Percentiles rank a stretch among this genome's conserved stretches.
Conservation (phyloP, 2,888 invertebrate genomes). For the Leptopterna dolabrata region DNA sequence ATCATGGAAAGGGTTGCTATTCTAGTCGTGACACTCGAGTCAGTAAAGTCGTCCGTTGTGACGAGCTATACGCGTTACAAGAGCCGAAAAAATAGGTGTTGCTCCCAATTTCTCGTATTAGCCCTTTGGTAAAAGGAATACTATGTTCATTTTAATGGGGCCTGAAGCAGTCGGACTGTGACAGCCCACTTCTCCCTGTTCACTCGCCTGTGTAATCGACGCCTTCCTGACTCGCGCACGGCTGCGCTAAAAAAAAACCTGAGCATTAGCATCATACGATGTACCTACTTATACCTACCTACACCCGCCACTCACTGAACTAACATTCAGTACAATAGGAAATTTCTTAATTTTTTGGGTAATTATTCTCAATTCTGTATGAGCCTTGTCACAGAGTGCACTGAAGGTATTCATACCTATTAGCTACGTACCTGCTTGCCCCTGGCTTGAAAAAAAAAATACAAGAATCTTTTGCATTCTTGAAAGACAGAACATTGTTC, state of each 20-base stretch:
- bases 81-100: not conserved
- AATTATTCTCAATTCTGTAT: too few species aligned
- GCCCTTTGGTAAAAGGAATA: not conserved
- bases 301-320: not conserved
- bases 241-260: not conserved
- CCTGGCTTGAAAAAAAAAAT: too few species aligned
- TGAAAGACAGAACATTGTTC: too few species aligned
- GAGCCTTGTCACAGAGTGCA: too few species aligned
- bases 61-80: not conserved
- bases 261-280: not conserved
- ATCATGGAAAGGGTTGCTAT: too few species aligned
- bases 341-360: too few species aligned
- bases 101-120: not conserved
- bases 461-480: too few species aligned
- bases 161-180: not conserved
- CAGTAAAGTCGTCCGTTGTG: too few species aligned
- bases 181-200: conserved; percentile 7
- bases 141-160: not conserved
- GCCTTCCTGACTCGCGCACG: conserved; percentile 12
- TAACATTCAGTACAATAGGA: not conserved
- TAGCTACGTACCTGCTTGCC: too few species aligned
- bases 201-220: conserved; percentile 24
- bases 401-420: too few species aligned
- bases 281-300: not conserved
- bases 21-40: too few species aligned